phyloP scores from a whole-genome alignment of 30 jellyfish, hydroid and myxozoan species.

The Aurelia sp. region DNA sequence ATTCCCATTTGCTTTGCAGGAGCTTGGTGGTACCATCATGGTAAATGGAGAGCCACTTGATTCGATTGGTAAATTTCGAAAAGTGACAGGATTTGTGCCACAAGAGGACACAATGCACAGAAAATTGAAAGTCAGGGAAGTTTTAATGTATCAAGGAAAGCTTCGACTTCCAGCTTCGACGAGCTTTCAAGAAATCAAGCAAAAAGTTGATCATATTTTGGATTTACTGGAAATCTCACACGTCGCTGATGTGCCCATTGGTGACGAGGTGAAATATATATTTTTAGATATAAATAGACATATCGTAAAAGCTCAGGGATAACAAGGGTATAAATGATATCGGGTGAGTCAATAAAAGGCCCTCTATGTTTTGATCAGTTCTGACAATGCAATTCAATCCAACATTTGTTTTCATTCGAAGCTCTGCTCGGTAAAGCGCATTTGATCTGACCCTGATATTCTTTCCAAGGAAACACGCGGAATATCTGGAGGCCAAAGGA shows the following conservation, averaged over 20 bases:
- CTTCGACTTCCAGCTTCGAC: conserved; percentile 71
- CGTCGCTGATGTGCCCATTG: conserved; percentile 49
- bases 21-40: conserved; percentile 45
- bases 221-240: conserved; percentile 59
- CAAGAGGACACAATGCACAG: conserved; percentile 84
- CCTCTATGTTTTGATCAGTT: too few species aligned
- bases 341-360: too few species aligned
- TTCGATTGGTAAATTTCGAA: conserved; percentile 48
- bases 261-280: conserved; percentile 50
- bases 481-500: conserved; percentile 79
- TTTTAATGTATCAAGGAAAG: conserved; percentile 64
- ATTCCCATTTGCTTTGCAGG: background rate
- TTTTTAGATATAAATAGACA: background rate
- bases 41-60: conserved; percentile 56
- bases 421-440: too few species aligned
- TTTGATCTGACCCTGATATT: too few species aligned
- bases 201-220: conserved; percentile 43
- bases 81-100: conserved; percentile 76
- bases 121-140: conserved; percentile 68
- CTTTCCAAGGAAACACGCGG: conserved; percentile 74
- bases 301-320: background rate
- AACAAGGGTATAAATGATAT: too few species aligned
- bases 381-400: too few species aligned
- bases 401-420: too few species aligned
- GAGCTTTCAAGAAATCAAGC: background rate